These are phyloP conservation scores for Octopus bimaculoides DNA, from an alignment of 1,140 invertebrate genomes.

Conservation along the genomic window DNA sequence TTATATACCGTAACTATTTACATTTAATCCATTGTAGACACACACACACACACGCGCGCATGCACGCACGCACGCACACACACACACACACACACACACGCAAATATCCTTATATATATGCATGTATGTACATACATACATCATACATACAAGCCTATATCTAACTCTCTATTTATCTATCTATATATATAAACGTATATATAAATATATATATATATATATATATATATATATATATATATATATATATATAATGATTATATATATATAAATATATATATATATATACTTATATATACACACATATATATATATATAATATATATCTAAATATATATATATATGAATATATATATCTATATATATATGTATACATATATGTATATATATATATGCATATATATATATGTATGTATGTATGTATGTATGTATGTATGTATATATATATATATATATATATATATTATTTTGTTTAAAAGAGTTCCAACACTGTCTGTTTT, in stretches of 20 bases:
- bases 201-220: conserved; percentile 4
- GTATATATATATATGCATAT: conserved; percentile 9
- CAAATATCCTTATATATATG: too few relatives aligned
- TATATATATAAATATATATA: neutral
- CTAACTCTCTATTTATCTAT: neutral
- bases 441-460: conserved; percentile 11
- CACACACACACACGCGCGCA: neutral
- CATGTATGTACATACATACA: neutral
- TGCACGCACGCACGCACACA: neutral
- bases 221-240: neutral
- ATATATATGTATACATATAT: conserved; percentile 1
- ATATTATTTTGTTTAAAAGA: too few relatives aligned
- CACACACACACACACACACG: neutral
- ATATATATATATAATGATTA: neutral
- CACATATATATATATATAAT: conserved; percentile 11
- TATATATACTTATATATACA: neutral
- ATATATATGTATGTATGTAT: conserved; percentile 7
- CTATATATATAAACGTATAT: neutral
- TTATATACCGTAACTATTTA: too few relatives aligned
- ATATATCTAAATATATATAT: neutral
- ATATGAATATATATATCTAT: neutral
- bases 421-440: neutral
- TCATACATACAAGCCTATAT: neutral
- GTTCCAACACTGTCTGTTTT: too few relatives aligned
- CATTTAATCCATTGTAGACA: neutral